Conservation (phyloP, 1,140 invertebrate genomes). For the Papilio machaon region DNA sequence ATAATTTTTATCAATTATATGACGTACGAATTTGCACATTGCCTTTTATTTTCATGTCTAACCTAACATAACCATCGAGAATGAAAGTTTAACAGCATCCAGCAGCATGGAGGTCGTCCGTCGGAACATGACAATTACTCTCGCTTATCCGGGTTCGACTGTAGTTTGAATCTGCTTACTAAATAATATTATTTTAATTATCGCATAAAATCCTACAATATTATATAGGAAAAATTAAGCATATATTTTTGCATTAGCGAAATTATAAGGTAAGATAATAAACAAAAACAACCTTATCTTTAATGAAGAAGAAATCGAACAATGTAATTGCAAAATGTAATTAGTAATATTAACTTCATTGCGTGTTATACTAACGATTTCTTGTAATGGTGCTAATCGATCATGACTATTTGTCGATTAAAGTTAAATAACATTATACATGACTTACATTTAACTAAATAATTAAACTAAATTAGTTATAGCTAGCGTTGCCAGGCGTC, state of each 20-base stretch:
- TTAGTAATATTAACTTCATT: not conserved
- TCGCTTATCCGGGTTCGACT: too few relatives aligned
- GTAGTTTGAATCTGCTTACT: too few relatives aligned
- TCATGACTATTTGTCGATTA: not conserved
- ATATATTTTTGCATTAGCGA: not conserved
- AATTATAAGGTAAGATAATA: not conserved
- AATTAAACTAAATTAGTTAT: too few relatives aligned
- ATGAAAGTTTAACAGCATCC: not conserved
- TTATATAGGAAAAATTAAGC: too few relatives aligned
- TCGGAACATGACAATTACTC: too few relatives aligned
- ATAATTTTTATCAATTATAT: constrained; percentile 24
- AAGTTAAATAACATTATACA: not conserved
- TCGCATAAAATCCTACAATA: too few relatives aligned
- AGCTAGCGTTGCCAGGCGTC: too few relatives aligned
- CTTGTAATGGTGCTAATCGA: not conserved
- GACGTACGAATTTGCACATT: constrained; percentile 10
- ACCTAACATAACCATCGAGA: not conserved
- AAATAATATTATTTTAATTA: too few relatives aligned
- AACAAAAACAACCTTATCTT: not conserved
- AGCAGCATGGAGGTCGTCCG: too few relatives aligned
- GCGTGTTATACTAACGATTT: not conserved
- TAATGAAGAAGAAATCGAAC: not conserved
- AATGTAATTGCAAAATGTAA: not conserved
- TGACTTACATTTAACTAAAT: not conserved
- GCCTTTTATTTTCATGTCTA: not conserved